Percentiles rank a stretch among this genome's conserved stretches.
phyloP scores from a whole-genome alignment of 2,113 vertebrate species.

The Sinocyclocheilus rhinocerous region DNA sequence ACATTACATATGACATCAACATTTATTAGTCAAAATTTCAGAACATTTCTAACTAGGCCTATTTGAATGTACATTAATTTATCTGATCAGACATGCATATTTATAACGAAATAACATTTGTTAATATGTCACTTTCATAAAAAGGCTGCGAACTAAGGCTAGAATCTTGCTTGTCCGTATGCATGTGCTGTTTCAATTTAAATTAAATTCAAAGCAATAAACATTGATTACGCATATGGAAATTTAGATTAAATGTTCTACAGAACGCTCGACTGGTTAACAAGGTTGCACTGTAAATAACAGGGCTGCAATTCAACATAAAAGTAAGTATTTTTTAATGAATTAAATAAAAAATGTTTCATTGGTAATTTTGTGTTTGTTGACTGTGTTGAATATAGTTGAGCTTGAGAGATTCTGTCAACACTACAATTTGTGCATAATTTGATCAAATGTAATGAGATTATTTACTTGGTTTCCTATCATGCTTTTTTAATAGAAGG shows the following conservation, averaged over 20 bases:
- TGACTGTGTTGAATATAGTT: neutral
- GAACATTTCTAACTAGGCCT: too few species aligned
- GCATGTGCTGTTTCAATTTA: neutral
- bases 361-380: neutral
- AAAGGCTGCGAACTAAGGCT: neutral
- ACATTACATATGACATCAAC: too few species aligned
- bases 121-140: neutral
- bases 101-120: neutral
- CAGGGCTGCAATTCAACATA: neutral
- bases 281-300: neutral
- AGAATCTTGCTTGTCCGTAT: neutral
- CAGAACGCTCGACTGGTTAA: neutral
- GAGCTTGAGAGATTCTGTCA: neutral
- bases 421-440: neutral
- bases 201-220: neutral
- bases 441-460: neutral
- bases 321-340: neutral
- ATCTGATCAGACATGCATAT: neutral
- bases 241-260: neutral
- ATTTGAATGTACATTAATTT: neutral
- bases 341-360: neutral
- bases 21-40: too few species aligned
- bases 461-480: neutral
- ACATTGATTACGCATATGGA: too few species aligned
- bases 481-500: neutral